Conservation (phyloP, 2,797 vertebrate genomes). For the Hylomyscus alleni region DNA sequence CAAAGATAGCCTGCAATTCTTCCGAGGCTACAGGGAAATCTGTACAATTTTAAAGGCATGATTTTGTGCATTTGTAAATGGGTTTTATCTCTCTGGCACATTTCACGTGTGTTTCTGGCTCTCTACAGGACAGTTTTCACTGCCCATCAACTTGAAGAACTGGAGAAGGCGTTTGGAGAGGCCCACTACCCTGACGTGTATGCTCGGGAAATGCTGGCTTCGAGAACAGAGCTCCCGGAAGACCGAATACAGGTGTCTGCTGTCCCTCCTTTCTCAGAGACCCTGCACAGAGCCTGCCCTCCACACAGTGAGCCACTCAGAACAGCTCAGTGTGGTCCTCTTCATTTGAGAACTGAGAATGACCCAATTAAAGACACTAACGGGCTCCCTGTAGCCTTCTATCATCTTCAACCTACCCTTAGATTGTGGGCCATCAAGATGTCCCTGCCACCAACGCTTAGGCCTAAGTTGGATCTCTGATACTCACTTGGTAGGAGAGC, state of each 20-base stretch:
- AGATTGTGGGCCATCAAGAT: background rate
- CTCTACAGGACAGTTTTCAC: constrained; percentile 95
- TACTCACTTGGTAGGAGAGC: background rate
- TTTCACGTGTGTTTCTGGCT: background rate
- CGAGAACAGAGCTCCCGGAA: constrained; percentile 97
- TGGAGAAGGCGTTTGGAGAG: constrained; percentile 97
- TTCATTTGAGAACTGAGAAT: background rate
- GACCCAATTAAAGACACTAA: background rate
- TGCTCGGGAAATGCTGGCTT: constrained; percentile 96
- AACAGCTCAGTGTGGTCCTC: background rate
- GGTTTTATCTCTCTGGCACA: background rate
- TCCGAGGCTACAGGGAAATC: background rate
- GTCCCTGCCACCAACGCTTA: background rate
- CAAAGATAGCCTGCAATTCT: background rate
- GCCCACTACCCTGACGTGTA: constrained; percentile 98
- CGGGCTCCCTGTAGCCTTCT: background rate
- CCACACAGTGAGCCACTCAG: fast-evolving
- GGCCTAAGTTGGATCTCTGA: background rate
- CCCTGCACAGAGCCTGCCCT: fast-evolving
- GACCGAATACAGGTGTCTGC: constrained; percentile 95
- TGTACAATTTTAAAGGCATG: background rate
- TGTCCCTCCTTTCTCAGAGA: background rate
- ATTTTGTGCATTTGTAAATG: constrained; percentile 13
- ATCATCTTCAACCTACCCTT: constrained; percentile 4
- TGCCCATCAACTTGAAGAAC: constrained; percentile 95